Evolutionary conservation across 2,888 invertebrate species (phyloP).

Genomic region (Plusia festucae): DNA sequence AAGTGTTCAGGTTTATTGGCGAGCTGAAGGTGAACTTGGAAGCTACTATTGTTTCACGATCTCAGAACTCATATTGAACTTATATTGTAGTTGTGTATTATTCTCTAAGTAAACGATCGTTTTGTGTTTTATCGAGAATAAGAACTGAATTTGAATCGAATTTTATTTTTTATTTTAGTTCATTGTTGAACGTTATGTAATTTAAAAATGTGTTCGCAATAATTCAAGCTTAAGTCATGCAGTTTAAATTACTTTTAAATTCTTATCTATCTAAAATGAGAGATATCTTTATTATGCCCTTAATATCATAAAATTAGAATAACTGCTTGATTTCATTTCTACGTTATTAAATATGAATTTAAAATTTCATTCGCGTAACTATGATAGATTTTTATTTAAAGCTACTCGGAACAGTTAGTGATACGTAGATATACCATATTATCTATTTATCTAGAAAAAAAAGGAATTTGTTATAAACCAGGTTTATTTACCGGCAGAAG

Average conservation of each 20-base stretch:
- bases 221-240: not conserved
- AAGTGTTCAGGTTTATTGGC: slow-evolving; percentile 68
- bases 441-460: no score
- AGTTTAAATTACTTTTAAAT: not conserved
- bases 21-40: slow-evolving; percentile 30
- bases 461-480: no score
- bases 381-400: slow-evolving; percentile 1
- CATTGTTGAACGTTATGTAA: not conserved
- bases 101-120: not conserved
- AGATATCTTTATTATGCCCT: not conserved
- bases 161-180: not conserved
- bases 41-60: slow-evolving; percentile 31
- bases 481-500: not conserved
- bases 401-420: not conserved
- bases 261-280: not conserved
- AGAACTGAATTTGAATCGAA: not conserved
- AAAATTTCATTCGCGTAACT: slow-evolving; percentile 1
- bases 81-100: slow-evolving; percentile 8
- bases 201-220: not conserved
- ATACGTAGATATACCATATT: not conserved
- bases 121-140: not conserved
- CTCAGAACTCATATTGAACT: slow-evolving; percentile 12
- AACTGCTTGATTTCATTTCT: not conserved
- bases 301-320: not conserved
- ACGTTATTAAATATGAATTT: slow-evolving; percentile 3